Percentiles rank a stretch among this genome's conserved stretches.
phyloP scores from a whole-genome alignment of 2,888 invertebrate genomes.

The Gerris lacustris region DNA sequence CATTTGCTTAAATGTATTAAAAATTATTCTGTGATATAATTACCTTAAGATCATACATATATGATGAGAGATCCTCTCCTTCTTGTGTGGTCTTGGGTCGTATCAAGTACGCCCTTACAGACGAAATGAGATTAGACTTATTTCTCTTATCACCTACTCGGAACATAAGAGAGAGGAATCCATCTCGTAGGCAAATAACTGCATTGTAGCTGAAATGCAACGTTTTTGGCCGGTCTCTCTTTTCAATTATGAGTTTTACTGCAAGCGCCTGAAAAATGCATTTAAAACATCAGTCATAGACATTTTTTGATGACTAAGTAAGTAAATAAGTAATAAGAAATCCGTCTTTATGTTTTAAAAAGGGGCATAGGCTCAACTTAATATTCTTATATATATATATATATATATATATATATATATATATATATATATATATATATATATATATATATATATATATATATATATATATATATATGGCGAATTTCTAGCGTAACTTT shows the following conservation, averaged over 20 bases:
- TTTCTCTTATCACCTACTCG: constrained; percentile 83
- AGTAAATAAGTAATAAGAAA: no score
- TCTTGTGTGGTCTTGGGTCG: constrained; percentile 68
- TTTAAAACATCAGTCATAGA: background rate
- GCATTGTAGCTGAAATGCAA: constrained; percentile 82
- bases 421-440: no score
- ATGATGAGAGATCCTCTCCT: constrained; percentile 48
- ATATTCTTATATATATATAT: no score
- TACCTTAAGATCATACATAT: constrained; percentile 43
- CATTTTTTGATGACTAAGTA: no score
- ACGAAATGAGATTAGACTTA: constrained; percentile 86
- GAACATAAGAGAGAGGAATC: constrained; percentile 73
- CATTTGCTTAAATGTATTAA: no score
- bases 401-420: no score
- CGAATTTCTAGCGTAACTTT: no score
- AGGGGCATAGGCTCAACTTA: no score
- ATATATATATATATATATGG: no score
- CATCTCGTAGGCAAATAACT: constrained; percentile 76
- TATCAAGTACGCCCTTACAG: constrained; percentile 74
- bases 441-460: no score
- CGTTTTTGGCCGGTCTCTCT: constrained; percentile 90
- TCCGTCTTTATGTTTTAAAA: no score
- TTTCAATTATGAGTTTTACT: constrained; percentile 86
- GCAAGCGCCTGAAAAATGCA: constrained; percentile 48
- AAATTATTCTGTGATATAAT: no score